phyloP scores from a whole-genome alignment of 2,888 invertebrate species.

The Lepidocyrtoides sp. region DNA sequence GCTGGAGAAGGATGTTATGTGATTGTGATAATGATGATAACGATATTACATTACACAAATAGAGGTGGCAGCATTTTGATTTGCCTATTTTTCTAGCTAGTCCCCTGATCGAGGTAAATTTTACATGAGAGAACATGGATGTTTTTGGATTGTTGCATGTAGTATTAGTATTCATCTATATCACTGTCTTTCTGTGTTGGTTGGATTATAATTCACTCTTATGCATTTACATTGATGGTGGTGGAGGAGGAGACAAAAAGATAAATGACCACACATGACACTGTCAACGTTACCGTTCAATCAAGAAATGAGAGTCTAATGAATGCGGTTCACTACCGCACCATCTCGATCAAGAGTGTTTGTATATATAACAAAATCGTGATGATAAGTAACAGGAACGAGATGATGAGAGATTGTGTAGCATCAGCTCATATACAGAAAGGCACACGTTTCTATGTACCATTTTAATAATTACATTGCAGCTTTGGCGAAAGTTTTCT shows the following conservation, averaged over 20 bases:
- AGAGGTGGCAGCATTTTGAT: not conserved
- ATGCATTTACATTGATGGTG: constrained; percentile 21
- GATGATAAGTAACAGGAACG: not conserved
- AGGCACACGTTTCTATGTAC: too few relatives aligned
- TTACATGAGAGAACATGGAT: not conserved
- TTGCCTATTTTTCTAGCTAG: too few relatives aligned
- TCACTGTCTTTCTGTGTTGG: constrained; percentile 1
- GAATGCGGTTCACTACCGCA: not conserved
- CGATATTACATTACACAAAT: not conserved
- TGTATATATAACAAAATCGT: not conserved
- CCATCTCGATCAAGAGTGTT: not conserved
- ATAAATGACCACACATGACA: not conserved
- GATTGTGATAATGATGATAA: constrained; percentile 21
- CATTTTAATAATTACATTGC: too few relatives aligned
- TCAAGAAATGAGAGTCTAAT: constrained; percentile 21
- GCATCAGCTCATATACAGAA: too few relatives aligned
- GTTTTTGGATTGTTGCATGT: not conserved
- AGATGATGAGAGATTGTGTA: not conserved
- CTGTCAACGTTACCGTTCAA: not conserved
- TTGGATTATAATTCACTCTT: constrained; percentile 27
- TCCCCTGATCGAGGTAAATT: not conserved
- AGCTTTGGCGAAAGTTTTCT: too few relatives aligned
- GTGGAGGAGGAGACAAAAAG: not conserved
- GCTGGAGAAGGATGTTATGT: not conserved
- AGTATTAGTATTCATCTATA: constrained; percentile 12